Percentiles rank a stretch among this genome's conserved stretches.
These are phyloP conservation scores for Guaruba guarouba DNA, from an alignment of 2,113 vertebrate genomes.

Conservation along the genomic window DNA sequence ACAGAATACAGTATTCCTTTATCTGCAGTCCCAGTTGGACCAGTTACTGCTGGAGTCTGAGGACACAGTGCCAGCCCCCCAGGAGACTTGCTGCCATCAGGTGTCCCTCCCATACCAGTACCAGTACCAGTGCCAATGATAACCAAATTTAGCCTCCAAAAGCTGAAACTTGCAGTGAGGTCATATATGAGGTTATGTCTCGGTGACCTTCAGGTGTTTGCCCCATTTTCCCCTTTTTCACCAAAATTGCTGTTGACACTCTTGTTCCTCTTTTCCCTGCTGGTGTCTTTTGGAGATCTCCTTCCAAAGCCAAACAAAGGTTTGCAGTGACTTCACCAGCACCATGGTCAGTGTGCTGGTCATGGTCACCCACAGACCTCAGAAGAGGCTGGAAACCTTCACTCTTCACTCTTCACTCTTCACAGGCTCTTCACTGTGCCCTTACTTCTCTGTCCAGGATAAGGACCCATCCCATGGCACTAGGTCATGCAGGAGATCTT, in stretches of 20 bases:
- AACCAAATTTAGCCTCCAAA: accelerated
- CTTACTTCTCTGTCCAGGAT: accelerated
- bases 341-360: no score
- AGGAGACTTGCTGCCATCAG: accelerated
- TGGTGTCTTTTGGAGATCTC: accelerated
- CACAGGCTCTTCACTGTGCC: not conserved
- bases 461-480: not conserved
- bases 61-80: not conserved
- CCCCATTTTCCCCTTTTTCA: not conserved
- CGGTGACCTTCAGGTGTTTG: not conserved
- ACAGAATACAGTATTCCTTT: accelerated
- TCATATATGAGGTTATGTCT: accelerated
- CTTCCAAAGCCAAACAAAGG: not conserved
- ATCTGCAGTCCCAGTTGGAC: accelerated
- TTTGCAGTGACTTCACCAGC: not conserved
- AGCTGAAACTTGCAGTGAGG: accelerated
- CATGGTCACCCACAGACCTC: not conserved
- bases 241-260: not conserved
- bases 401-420: not conserved
- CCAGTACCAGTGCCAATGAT: accelerated
- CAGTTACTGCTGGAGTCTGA: accelerated
- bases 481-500: accelerated
- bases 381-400: not conserved
- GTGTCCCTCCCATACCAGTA: accelerated
- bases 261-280: not conserved